A percentile compares a stretch with the other conserved stretches of the same genome.
These are phyloP conservation scores for Sarcophaga peregrina DNA, from an alignment of 1,140 invertebrate species.

Conservation along the genomic window DNA sequence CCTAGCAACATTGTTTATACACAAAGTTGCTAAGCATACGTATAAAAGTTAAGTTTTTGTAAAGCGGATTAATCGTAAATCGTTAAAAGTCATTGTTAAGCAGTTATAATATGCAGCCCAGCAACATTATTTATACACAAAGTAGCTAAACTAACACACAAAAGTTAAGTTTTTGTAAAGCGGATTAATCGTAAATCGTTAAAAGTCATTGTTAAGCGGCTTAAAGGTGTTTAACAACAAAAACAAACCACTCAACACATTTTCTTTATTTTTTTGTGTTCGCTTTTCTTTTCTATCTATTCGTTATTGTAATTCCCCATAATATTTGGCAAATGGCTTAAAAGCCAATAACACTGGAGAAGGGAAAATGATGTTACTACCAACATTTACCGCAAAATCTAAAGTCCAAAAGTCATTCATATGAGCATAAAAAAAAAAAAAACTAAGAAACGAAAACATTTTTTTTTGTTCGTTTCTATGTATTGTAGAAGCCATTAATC, in stretches of 20 bases:
- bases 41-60: not conserved
- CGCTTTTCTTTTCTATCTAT: too few species aligned
- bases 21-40: not conserved
- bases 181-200: too few species aligned
- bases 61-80: too few species aligned
- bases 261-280: too few species aligned
- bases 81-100: not conserved
- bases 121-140: constrained; percentile 10
- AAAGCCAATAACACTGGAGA: too few species aligned
- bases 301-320: too few species aligned
- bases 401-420: not conserved
- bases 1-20: constrained; percentile 6
- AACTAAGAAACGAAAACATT: not conserved
- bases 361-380: not conserved
- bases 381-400: too few species aligned
- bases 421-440: not conserved
- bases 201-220: not conserved
- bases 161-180: not conserved
- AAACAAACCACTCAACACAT: too few species aligned
- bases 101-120: not conserved
- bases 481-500: constrained; percentile 27
- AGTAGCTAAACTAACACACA: not conserved
- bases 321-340: too few species aligned
- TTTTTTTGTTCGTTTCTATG: not conserved
- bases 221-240: constrained; percentile 13